Conservation (phyloP, 2,888 invertebrate genomes). For the Gibbula magus region DNA sequence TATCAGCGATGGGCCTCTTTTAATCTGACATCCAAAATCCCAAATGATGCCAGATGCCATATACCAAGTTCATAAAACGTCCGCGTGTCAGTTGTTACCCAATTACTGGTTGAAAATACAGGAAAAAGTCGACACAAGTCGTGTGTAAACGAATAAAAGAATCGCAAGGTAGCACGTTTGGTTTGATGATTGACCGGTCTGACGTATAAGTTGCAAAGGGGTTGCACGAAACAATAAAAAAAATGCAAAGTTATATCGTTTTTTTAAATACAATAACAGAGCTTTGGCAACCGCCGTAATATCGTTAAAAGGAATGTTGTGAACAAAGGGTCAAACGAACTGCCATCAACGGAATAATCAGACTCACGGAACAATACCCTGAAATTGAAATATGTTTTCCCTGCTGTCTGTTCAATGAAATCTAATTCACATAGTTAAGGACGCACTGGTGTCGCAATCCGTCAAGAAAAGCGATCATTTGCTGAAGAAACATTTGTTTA, state of each 20-base stretch:
- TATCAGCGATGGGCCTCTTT: neutral
- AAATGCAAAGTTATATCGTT: neutral
- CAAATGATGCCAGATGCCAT: slow-evolving; percentile 10
- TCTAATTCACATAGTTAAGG: neutral
- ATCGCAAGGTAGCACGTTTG: neutral
- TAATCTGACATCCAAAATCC: slow-evolving; percentile 5
- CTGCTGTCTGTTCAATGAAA: too few species aligned
- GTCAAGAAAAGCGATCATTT: slow-evolving; percentile 3
- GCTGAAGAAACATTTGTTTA: slow-evolving; percentile 1
- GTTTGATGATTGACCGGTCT: slow-evolving; percentile 6
- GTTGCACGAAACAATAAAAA: neutral
- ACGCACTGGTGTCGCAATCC: neutral
- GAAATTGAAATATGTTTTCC: too few species aligned
- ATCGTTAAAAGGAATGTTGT: too few species aligned
- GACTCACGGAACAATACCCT: too few species aligned
- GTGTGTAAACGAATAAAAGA: neutral
- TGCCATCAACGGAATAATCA: too few species aligned
- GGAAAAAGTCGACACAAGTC: slow-evolving; percentile 5
- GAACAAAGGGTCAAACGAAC: too few species aligned
- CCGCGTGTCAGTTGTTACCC: neutral
- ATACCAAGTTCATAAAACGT: slow-evolving; percentile 7
- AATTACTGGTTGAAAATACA: slow-evolving; percentile 6
- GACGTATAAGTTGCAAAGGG: neutral
- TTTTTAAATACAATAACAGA: neutral
- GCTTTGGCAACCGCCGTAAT: too few species aligned